Percentiles rank a stretch among this genome's conserved stretches.
Conservation (phyloP, 1,140 invertebrate species). For the Sycophaga agraensis region DNA sequence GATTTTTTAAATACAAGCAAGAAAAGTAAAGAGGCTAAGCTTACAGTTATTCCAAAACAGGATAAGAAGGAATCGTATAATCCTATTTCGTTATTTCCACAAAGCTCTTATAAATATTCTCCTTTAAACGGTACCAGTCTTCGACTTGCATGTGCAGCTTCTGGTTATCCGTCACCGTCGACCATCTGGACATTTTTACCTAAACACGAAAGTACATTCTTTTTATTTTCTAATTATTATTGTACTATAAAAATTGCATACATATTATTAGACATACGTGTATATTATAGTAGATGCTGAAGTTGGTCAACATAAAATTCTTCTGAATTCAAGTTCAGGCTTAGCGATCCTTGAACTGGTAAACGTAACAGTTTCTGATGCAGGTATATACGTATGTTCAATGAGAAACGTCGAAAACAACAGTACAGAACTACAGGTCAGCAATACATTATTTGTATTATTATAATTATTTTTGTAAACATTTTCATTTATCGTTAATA, state of each 20-base stretch:
- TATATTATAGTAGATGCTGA: conserved; percentile 7
- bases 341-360: conserved; percentile 54
- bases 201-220: conserved; percentile 42
- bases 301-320: neutral
- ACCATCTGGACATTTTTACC: conserved; percentile 61
- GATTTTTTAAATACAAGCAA: conserved; percentile 56
- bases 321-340: conserved; percentile 47
- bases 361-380: conserved; percentile 52
- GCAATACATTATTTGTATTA: neutral
- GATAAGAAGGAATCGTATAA: conserved; percentile 1
- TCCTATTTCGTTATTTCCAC: conserved; percentile 34
- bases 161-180: conserved; percentile 58
- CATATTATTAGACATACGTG: no score
- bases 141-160: conserved; percentile 61
- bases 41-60: conserved; percentile 51
- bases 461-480: neutral
- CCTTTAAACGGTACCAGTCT: conserved; percentile 50
- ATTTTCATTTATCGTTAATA: no score
- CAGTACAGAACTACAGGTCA: conserved; percentile 56
- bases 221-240: neutral
- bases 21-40: conserved; percentile 55
- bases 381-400: conserved; percentile 65
- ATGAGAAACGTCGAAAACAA: conserved; percentile 44
- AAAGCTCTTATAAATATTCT: conserved; percentile 46
- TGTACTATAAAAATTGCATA: neutral